Conservation (phyloP, 2,888 invertebrate genomes). For the Hirtodrosophila cameraria region DNA sequence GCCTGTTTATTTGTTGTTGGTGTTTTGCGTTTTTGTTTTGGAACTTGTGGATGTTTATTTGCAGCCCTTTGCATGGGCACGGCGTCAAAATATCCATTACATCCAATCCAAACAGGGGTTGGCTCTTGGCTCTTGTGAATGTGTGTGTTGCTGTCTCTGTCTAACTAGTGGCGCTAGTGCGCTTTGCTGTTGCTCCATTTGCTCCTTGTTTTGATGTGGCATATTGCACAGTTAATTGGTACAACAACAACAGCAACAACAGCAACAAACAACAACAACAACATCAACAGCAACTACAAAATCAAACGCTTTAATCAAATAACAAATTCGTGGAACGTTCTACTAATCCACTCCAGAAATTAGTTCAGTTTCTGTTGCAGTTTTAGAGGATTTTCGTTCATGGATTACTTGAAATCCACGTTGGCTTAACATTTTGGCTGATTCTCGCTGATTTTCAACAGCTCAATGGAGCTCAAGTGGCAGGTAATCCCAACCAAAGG, state of each 20-base stretch:
- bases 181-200: constrained; percentile 5
- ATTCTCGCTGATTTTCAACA: constrained; percentile 67
- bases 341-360: constrained; percentile 59
- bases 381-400: constrained; percentile 36
- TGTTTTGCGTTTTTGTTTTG: constrained; percentile 61
- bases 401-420: constrained; percentile 60
- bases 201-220: constrained; percentile 45
- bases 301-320: constrained; percentile 37
- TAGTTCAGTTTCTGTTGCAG: constrained; percentile 51
- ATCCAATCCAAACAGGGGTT: constrained; percentile 81
- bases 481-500: constrained; percentile 72
- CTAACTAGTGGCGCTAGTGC: constrained; percentile 5
- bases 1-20: constrained; percentile 35
- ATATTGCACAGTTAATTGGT: constrained; percentile 55
- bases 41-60: constrained; percentile 81
- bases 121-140: constrained; percentile 50
- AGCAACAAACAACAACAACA: neutral
- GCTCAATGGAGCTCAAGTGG: constrained; percentile 71
- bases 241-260: constrained; percentile 37
- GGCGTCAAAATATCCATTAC: constrained; percentile 83
- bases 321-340: constrained; percentile 49
- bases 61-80: constrained; percentile 78
- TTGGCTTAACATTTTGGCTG: constrained; percentile 45
- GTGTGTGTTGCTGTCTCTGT: constrained; percentile 12
- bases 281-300: neutral